Percentiles rank a stretch among this genome's conserved stretches.
Evolutionary conservation across 2,888 invertebrate species (phyloP).

Genomic region (Saturnia pavonia): DNA sequence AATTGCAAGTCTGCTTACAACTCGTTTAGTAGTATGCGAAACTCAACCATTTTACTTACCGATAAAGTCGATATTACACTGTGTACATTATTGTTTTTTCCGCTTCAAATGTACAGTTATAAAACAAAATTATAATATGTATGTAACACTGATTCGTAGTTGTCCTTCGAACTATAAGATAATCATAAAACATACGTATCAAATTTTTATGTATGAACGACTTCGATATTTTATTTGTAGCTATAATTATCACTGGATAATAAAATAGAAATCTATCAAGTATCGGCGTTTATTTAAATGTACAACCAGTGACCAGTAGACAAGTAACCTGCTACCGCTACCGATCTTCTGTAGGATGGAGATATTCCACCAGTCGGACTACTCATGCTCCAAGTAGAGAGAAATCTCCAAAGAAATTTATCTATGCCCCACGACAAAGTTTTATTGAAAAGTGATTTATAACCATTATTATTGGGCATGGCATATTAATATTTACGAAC

Average conservation of each 20-base stretch:
- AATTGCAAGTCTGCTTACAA: conserved; percentile 9
- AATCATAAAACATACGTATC: conserved; percentile 9
- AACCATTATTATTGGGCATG: too few relatives aligned
- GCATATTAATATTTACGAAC: too few relatives aligned
- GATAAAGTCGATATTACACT: conserved; percentile 10
- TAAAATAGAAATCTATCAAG: too few relatives aligned
- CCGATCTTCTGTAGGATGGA: too few relatives aligned
- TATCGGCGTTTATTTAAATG: too few relatives aligned
- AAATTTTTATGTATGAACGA: not conserved
- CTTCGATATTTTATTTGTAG: conserved; percentile 1
- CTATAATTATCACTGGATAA: conserved; percentile 1
- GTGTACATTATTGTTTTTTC: not conserved
- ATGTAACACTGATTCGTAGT: not conserved
- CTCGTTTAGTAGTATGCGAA: not conserved
- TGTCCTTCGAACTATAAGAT: not conserved
- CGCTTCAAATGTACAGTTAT: not conserved
- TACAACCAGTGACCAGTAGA: too few relatives aligned
- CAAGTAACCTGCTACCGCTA: too few relatives aligned
- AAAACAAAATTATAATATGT: conserved; percentile 1
- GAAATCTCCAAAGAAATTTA: too few relatives aligned
- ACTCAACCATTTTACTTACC: not conserved
- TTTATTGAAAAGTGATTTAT: too few relatives aligned
- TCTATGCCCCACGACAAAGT: too few relatives aligned
- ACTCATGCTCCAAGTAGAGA: too few relatives aligned
- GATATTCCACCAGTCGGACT: too few relatives aligned